phyloP scores from a whole-genome alignment of 92 coral and sea anemone species.

The Paragorgia papillata region DNA sequence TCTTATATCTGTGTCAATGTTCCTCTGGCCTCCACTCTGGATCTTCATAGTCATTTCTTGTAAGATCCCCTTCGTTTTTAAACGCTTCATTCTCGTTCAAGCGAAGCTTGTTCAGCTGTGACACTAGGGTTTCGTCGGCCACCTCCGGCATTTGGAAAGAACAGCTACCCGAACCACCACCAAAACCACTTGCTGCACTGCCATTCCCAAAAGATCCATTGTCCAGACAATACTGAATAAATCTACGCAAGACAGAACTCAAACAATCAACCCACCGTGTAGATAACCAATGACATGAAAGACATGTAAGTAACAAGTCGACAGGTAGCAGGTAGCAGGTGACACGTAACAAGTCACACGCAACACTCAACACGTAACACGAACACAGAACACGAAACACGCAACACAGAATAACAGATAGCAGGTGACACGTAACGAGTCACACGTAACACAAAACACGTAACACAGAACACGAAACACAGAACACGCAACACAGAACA shows the following conservation, averaged over 20 bases:
- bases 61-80: background rate
- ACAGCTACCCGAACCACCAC: background rate
- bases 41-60: background rate
- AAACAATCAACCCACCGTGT: too few species aligned
- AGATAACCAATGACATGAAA: too few species aligned
- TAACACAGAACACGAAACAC: background rate
- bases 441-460: background rate
- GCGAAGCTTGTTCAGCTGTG: background rate
- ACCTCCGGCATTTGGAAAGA: background rate
- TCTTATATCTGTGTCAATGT: too few species aligned
- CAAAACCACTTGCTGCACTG: background rate
- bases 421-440: too few species aligned
- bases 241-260: background rate
- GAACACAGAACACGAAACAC: too few species aligned
- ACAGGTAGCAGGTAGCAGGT: too few species aligned
- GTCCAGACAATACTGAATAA: background rate
- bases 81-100: background rate
- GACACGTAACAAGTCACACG: too few species aligned
- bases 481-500: too few species aligned
- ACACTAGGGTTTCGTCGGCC: background rate
- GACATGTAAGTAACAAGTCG: too few species aligned
- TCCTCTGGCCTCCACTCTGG: background rate
- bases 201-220: background rate
- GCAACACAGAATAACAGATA: too few species aligned
- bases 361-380: too few species aligned